A percentile compares a stretch with the other conserved stretches of the same genome.
Conservation (phyloP, 2,888 invertebrate genomes). For the Meiosimyza platycephala region DNA sequence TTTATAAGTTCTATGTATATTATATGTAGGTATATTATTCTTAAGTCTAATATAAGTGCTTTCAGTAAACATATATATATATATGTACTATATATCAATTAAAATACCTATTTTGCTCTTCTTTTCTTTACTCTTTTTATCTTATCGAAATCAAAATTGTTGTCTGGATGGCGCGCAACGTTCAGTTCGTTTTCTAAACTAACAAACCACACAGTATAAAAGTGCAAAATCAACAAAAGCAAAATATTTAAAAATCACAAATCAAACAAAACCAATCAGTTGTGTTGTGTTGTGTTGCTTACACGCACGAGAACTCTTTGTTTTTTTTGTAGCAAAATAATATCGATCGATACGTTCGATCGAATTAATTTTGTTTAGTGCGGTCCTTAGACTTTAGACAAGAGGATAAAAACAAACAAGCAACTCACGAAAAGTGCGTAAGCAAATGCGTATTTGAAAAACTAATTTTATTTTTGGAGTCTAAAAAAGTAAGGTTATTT, state of each 20-base stretch:
- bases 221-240: too few relatives aligned
- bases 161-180: conserved; percentile 49
- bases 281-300: too few relatives aligned
- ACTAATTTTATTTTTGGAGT: not conserved
- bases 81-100: too few relatives aligned
- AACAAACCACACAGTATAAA: too few relatives aligned
- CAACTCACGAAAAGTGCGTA: conserved; percentile 51
- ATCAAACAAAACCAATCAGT: too few relatives aligned
- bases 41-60: too few relatives aligned
- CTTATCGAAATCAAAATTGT: conserved; percentile 17
- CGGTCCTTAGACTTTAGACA: conserved; percentile 29
- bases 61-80: too few relatives aligned
- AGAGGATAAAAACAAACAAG: not conserved
- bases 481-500: too few relatives aligned
- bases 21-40: too few relatives aligned
- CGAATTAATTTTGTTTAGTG: not conserved
- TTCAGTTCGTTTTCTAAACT: conserved; percentile 24
- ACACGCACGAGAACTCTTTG: too few relatives aligned
- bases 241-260: too few relatives aligned
- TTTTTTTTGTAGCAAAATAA: not conserved
- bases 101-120: conserved; percentile 27
- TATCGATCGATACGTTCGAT: conserved; percentile 9
- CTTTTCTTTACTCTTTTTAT: conserved; percentile 20
- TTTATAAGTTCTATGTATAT: too few relatives aligned
- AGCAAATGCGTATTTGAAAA: conserved; percentile 43